Conservation (phyloP, 1,140 invertebrate species). For the Nasonia vitripennis region DNA sequence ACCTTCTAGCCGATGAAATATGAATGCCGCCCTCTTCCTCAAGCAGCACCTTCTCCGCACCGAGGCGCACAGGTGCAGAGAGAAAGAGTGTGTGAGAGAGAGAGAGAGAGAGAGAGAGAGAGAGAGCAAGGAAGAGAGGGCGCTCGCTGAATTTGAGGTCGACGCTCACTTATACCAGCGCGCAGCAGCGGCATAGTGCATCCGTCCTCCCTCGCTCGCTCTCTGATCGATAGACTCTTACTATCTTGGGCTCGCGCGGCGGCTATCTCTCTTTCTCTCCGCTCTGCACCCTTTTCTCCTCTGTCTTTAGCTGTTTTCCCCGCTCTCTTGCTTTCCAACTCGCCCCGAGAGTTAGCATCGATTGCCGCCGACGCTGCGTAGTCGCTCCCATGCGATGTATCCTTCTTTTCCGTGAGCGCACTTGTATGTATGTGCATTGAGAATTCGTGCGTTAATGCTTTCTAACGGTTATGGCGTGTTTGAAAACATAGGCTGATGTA, state of each 20-base stretch:
- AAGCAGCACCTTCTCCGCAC: neutral
- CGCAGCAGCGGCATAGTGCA: conserved; percentile 14
- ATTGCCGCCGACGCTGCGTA: neutral
- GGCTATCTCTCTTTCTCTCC: conserved; percentile 8
- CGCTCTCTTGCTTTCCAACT: neutral
- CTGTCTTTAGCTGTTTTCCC: conserved; percentile 14
- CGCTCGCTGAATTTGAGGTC: conserved; percentile 37
- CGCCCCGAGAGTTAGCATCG: neutral
- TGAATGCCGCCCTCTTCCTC: conserved; percentile 36
- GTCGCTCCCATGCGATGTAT: conserved; percentile 7
- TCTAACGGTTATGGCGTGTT: conserved; percentile 11
- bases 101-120: neutral
- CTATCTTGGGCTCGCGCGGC: conserved; percentile 24
- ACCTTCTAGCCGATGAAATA: conserved; percentile 48
- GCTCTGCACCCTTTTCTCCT: neutral
- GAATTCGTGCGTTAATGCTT: neutral
- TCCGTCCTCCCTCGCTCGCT: conserved; percentile 7
- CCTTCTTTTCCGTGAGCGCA: neutral
- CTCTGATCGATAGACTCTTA: conserved; percentile 47
- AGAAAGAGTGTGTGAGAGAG: neutral
- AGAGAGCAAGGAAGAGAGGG: neutral
- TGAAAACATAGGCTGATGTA: neutral
- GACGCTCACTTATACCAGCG: conserved; percentile 42
- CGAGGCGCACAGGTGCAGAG: conserved; percentile 19
- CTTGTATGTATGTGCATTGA: neutral